Evolutionary conservation across 2,888 invertebrate genomes (phyloP).

Genomic region (Griposia aprilina): DNA sequence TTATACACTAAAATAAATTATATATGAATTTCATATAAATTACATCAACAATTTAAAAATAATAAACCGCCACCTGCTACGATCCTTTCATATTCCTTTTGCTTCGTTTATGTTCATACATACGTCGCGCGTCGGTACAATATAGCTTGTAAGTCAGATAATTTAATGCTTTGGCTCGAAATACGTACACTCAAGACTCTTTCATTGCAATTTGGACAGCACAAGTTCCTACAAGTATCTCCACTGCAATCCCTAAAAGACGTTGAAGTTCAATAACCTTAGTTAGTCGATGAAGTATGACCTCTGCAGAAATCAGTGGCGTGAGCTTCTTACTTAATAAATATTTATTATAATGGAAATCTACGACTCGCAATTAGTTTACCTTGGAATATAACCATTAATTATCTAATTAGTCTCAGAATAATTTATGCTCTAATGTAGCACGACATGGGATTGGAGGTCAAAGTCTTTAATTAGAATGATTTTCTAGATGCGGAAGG

Average conservation of each 20-base stretch:
- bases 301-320: slow-evolving; percentile 21
- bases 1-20: too few species aligned
- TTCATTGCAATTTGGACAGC: background rate
- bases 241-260: background rate
- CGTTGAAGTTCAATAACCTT: slow-evolving; percentile 12
- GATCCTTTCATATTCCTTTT: too few species aligned
- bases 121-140: too few species aligned
- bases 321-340: slow-evolving; percentile 12
- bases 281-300: slow-evolving; percentile 2
- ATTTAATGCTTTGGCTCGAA: background rate
- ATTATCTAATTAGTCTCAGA: slow-evolving; percentile 25
- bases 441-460: background rate
- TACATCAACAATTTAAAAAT: too few species aligned
- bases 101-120: too few species aligned
- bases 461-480: background rate
- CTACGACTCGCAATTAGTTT: slow-evolving; percentile 34
- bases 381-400: slow-evolving; percentile 19
- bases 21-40: too few species aligned
- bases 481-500: background rate
- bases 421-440: slow-evolving; percentile 3
- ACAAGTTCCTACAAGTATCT: background rate
- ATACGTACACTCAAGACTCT: background rate
- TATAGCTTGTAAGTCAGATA: background rate
- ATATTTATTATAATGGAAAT: slow-evolving; percentile 29
- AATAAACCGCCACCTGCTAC: too few species aligned